These are phyloP conservation scores for Parauchenoglanis ngamensis DNA, from an alignment of 2,797 vertebrate species.

Conservation along the genomic window DNA sequence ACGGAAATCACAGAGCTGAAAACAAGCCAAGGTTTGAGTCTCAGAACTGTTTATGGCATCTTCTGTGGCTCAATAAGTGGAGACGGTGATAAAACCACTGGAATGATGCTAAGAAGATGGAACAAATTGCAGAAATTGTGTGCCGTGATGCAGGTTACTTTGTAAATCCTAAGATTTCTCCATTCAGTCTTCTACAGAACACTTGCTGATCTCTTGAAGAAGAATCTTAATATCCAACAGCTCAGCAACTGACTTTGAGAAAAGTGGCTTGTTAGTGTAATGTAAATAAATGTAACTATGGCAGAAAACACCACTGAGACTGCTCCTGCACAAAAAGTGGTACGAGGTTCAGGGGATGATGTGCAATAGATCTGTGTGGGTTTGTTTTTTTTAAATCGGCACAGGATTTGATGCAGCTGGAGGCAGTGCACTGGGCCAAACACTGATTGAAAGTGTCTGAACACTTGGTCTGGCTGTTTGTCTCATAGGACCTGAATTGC, in stretches of 20 bases:
- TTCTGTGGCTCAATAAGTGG: too few species aligned
- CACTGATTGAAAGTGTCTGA: background rate
- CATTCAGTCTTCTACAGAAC: background rate
- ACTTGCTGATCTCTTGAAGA: background rate
- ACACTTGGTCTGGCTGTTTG: background rate
- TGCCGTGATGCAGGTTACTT: background rate
- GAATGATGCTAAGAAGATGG: background rate
- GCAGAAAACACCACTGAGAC: background rate
- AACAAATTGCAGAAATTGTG: background rate
- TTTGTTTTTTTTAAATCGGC: background rate
- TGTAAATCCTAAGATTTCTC: too few species aligned
- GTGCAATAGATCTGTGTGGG: background rate
- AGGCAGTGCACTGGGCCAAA: slow-evolving; percentile 2
- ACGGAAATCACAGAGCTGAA: background rate
- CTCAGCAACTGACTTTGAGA: background rate
- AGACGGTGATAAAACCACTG: background rate
- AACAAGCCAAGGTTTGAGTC: background rate
- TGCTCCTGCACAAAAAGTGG: background rate
- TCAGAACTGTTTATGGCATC: background rate
- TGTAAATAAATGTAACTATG: background rate
- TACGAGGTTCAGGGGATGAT: background rate
- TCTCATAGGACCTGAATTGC: background rate
- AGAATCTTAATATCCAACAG: background rate
- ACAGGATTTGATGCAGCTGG: slow-evolving; percentile 14
- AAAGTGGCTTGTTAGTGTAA: background rate